phyloP scores from a whole-genome alignment of 1,140 invertebrate genomes.

The Rhopalosiphum maidis region DNA sequence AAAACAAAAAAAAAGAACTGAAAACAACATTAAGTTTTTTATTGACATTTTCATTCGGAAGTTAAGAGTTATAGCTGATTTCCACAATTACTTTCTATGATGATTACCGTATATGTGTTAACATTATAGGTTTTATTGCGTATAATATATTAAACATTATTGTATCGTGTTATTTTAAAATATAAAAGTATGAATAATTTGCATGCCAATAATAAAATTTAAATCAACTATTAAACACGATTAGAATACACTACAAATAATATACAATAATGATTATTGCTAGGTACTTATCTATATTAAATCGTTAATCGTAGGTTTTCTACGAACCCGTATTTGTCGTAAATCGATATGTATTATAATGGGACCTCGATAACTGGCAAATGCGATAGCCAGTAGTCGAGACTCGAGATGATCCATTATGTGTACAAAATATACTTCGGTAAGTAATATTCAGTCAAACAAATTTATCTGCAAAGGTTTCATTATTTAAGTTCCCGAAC shows the following conservation, averaged over 20 bases:
- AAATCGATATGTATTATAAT: background rate
- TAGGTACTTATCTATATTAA: background rate
- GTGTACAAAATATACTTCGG: no score
- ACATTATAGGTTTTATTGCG: background rate
- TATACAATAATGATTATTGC: background rate
- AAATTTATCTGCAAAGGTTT: background rate
- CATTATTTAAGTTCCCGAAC: background rate
- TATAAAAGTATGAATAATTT: slow-evolving; percentile 11
- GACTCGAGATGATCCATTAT: background rate
- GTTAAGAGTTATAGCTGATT: background rate
- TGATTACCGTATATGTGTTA: background rate
- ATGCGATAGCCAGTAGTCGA: no score
- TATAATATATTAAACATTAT: background rate
- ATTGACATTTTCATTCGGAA: background rate
- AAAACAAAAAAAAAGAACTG: background rate
- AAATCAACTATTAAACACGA: background rate
- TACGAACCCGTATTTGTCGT: background rate
- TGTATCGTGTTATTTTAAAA: background rate
- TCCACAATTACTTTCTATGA: background rate
- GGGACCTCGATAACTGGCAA: no score
- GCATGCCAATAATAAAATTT: background rate
- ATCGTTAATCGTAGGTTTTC: background rate
- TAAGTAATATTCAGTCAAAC: background rate
- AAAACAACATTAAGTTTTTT: background rate
- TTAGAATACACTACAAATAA: background rate